Percentiles rank a stretch among this genome's conserved stretches.
These are phyloP conservation scores for Lysandra bellargus DNA, from an alignment of 2,888 invertebrate species.

Conservation along the genomic window DNA sequence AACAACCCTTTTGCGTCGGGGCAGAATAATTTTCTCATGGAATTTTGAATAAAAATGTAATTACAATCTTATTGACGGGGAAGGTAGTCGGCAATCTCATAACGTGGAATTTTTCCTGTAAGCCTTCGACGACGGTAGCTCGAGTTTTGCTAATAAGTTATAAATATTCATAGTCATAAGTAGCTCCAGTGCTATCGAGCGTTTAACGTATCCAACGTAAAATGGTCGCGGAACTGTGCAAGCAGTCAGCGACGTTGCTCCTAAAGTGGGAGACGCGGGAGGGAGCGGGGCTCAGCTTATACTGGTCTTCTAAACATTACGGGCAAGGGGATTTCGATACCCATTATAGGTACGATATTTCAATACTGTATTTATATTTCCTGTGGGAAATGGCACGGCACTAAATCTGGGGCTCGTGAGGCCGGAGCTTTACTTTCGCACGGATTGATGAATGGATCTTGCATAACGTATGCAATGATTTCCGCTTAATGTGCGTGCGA, in stretches of 20 bases:
- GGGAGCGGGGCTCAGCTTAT: conserved; percentile 45
- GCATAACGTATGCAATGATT: conserved; percentile 21
- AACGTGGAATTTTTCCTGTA: conserved; percentile 37
- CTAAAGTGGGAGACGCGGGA: conserved; percentile 32
- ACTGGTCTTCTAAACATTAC: conserved; percentile 54
- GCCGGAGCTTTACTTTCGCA: conserved; percentile 32
- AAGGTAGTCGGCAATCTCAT: conserved; percentile 28
- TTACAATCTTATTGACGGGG: conserved; percentile 16
- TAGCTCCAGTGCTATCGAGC: conserved; percentile 71
- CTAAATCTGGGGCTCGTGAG: conserved; percentile 54
- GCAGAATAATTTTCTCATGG: background rate
- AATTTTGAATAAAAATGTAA: conserved; percentile 15
- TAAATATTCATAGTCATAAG: conserved; percentile 79
- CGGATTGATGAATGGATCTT: conserved; percentile 18
- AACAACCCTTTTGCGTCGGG: background rate
- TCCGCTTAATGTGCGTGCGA: background rate
- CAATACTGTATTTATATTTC: conserved; percentile 75
- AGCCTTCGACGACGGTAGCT: conserved; percentile 61
- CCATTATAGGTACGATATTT: conserved; percentile 69
- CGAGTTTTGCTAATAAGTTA: conserved; percentile 70
- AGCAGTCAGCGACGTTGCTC: background rate
- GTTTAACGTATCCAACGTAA: conserved; percentile 56
- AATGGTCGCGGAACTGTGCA: conserved; percentile 37
- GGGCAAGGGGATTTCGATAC: conserved; percentile 66
- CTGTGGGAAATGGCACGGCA: conserved; percentile 53